Conservation (phyloP, 2,113 vertebrate genomes). For the Trachemys scripta region DNA sequence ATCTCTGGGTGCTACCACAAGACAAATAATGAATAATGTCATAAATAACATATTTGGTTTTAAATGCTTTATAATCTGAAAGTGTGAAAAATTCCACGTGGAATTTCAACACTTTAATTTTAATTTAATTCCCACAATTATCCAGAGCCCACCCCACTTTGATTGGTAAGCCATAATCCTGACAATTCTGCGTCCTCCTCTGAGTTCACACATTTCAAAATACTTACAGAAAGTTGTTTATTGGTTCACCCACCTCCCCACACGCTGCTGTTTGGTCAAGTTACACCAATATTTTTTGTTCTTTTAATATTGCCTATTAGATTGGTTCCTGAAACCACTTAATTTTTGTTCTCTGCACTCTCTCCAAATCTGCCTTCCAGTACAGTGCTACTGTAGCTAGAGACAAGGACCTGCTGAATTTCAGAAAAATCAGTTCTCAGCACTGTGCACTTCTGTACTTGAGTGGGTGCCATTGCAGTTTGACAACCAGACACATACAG, state of each 20-base stretch:
- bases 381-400: neutral
- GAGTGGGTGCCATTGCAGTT: neutral
- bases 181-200: neutral
- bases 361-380: neutral
- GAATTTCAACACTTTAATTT: rapidly evolving
- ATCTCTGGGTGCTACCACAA: neutral
- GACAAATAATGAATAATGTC: neutral
- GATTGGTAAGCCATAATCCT: neutral
- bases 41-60: rapidly evolving
- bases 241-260: rapidly evolving
- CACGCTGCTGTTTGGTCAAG: rapidly evolving
- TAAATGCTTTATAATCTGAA: neutral
- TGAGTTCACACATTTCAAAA: rapidly evolving
- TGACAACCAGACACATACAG: neutral
- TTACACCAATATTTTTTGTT: rapidly evolving
- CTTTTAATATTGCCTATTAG: neutral
- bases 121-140: no score
- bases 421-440: neutral
- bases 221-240: neutral
- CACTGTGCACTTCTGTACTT: neutral
- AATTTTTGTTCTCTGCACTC: rapidly evolving
- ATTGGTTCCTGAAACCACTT: neutral
- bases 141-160: no score
- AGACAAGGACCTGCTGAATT: neutral
- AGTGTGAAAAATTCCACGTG: rapidly evolving